Percentiles rank a stretch among this genome's conserved stretches.
Evolutionary conservation across 30 jellyfish, hydroid and myxozoan genomes (phyloP).

Genomic region (Mastigias papua): DNA sequence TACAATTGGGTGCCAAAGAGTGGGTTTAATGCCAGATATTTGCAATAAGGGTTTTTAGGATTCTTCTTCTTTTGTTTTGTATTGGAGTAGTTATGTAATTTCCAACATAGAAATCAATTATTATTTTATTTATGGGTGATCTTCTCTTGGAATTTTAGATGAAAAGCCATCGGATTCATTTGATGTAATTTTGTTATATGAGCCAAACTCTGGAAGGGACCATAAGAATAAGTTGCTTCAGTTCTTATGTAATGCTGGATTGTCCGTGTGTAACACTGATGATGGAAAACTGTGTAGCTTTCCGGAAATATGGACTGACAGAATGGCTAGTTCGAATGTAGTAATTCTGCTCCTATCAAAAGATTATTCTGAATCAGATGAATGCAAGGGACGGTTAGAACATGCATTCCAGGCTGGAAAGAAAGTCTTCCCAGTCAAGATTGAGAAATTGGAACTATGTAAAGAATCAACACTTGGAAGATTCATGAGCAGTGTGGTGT

Average conservation of each 20-base stretch:
- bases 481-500: neutral
- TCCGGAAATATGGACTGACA: neutral
- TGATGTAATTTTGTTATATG: neutral
- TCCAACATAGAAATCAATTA: no score
- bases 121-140: no score
- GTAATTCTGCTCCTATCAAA: neutral
- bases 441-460: neutral
- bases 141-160: neutral
- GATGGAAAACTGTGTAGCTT: neutral
- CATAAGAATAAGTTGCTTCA: neutral
- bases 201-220: neutral
- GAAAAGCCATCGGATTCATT: neutral
- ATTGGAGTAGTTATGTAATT: no score
- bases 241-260: neutral
- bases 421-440: neutral
- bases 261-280: neutral
- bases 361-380: neutral
- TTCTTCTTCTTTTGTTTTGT: no score
- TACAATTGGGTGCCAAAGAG: no score
- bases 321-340: neutral
- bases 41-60: no score
- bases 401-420: neutral
- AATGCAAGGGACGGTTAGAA: neutral
- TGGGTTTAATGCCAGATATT: no score
- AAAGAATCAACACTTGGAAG: neutral